Evolutionary conservation across 2,888 invertebrate species (phyloP).

Genomic region (Ectropis crepuscularia): DNA sequence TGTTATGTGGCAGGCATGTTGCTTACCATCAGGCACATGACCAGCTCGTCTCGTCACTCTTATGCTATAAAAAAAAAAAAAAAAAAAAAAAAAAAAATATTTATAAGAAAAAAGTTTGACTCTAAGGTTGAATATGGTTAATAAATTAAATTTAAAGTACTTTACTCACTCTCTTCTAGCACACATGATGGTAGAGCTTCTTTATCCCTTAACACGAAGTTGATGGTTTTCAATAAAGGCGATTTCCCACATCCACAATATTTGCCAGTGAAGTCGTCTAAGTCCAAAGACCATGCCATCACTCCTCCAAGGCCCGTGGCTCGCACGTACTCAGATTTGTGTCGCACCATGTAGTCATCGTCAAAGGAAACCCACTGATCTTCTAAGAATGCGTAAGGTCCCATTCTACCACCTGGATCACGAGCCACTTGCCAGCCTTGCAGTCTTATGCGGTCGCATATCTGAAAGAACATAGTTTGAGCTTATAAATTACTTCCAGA

Average conservation of each 20-base stretch:
- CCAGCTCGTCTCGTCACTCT: no score
- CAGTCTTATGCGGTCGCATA: conserved; percentile 90
- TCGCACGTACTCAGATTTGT: conserved; percentile 93
- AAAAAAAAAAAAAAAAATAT: no score
- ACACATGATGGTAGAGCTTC: conserved; percentile 84
- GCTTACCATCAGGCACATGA: no score
- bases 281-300: conserved; percentile 95
- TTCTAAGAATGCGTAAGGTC: conserved; percentile 92
- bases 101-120: background rate
- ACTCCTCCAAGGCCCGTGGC: conserved; percentile 92
- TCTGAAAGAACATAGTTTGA: conserved; percentile 74
- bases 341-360: conserved; percentile 92
- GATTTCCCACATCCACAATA: conserved; percentile 92
- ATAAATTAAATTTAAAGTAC: background rate
- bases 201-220: conserved; percentile 90
- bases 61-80: no score
- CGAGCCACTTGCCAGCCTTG: conserved; percentile 92
- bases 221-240: conserved; percentile 92
- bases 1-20: no score
- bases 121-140: background rate
- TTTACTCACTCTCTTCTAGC: conserved; percentile 71
- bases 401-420: conserved; percentile 92
- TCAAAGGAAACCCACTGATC: conserved; percentile 98
- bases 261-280: conserved; percentile 92
- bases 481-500: background rate